Evolutionary conservation across 2,888 invertebrate species (phyloP).

Genomic region (Ptychoptera albimana): DNA sequence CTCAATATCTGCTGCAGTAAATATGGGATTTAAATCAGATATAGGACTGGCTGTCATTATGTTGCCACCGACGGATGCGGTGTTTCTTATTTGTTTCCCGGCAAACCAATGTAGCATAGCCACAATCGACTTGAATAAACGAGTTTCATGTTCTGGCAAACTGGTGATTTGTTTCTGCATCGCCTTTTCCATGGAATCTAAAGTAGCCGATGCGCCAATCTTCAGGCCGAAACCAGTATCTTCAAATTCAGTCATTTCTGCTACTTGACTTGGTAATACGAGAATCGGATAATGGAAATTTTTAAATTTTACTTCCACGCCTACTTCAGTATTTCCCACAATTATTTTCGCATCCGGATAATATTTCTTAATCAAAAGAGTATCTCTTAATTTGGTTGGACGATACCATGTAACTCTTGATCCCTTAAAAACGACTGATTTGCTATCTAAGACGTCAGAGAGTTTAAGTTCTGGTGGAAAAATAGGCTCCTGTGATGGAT

Average conservation of each 20-base stretch:
- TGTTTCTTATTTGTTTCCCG: constrained; percentile 87
- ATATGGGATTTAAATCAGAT: constrained; percentile 86
- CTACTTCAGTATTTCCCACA: constrained; percentile 84
- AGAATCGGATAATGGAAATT: constrained; percentile 62
- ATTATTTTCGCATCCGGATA: constrained; percentile 60
- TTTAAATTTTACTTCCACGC: constrained; percentile 83
- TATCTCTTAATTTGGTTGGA: constrained; percentile 46
- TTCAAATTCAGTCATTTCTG: constrained; percentile 46
- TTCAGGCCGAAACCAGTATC: constrained; percentile 39
- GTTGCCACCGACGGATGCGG: constrained; percentile 83
- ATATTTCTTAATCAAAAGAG: constrained; percentile 49
- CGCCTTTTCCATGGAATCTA: constrained; percentile 53
- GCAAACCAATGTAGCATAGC: constrained; percentile 92
- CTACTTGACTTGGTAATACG: constrained; percentile 52
- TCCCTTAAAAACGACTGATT: constrained; percentile 44
- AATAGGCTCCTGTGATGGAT: constrained; percentile 75
- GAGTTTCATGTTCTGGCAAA: constrained; percentile 37
- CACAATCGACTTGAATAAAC: constrained; percentile 49
- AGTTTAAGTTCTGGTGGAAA: constrained; percentile 78
- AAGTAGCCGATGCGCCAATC: constrained; percentile 65
- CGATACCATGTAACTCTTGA: constrained; percentile 58
- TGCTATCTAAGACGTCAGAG: constrained; percentile 36
- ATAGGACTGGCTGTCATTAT: constrained; percentile 93
- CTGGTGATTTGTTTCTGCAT: constrained; percentile 39
- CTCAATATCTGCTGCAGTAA: constrained; percentile 58